Conservation (phyloP, 2,888 invertebrate genomes). For the Trachelus stipa region DNA sequence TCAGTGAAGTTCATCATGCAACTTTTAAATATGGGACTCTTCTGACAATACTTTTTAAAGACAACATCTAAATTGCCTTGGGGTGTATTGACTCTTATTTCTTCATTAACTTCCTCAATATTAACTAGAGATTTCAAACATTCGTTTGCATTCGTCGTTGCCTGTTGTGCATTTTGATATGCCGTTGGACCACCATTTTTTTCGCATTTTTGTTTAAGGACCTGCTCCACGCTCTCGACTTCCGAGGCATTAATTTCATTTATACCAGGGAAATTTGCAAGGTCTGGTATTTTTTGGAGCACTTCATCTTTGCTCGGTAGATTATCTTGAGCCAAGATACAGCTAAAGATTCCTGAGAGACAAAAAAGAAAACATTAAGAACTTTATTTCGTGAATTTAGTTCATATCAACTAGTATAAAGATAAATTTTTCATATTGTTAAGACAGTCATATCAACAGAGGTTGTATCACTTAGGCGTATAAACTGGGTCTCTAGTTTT, state of each 20-base stretch:
- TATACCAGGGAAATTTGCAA: constrained; percentile 40
- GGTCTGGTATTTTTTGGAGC: constrained; percentile 29
- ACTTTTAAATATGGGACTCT: constrained; percentile 70
- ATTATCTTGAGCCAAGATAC: constrained; percentile 34
- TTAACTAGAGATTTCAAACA: constrained; percentile 75
- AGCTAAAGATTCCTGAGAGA: constrained; percentile 31
- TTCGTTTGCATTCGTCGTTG: constrained; percentile 61
- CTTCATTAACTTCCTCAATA: constrained; percentile 70
- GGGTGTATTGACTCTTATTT: constrained; percentile 78
- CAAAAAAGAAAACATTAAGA: no score
- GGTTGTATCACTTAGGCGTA: no score
- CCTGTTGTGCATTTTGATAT: constrained; percentile 69
- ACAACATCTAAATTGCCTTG: constrained; percentile 77
- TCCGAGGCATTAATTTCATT: constrained; percentile 51
- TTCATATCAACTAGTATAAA: no score
- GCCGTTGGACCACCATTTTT: constrained; percentile 73
- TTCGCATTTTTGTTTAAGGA: constrained; percentile 75
- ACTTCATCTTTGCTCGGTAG: constrained; percentile 36
- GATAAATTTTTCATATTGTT: no score
- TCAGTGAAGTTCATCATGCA: constrained; percentile 74
- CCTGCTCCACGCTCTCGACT: constrained; percentile 68
- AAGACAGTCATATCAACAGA: no score
- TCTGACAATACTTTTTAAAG: constrained; percentile 80
- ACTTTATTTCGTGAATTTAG: no score
- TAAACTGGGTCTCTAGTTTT: no score